Base-by-base conservation (phyloP, 2,888 invertebrate species). In the Meteorus colon region DNA sequence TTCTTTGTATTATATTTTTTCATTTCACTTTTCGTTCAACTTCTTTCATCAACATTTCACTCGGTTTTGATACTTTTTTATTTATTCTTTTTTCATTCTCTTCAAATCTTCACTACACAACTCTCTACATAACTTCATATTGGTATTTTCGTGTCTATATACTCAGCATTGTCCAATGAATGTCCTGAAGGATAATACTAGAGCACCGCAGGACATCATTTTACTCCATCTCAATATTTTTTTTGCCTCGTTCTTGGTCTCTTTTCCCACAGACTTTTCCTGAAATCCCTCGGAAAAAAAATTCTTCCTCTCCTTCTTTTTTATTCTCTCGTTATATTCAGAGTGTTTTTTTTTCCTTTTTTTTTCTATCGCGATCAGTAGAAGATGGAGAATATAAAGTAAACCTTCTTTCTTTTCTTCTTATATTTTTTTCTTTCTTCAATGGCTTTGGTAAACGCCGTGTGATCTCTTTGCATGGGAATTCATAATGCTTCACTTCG, bases 161-260 rank as follows among this genome's bases (percentile, higher is more conserved):
- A 55, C 2, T 6, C 2, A 19, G 19, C 8, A 55, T 55, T 55
- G 55, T 55, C 24, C 19, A 1, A 41, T 19, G 19, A 19, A 55
- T 55, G 24, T 55, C 19, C 19, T 55, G 55, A 8, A 55, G 55
- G 55, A 86, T 86, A 86, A 86, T 85, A 83, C 83, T 78, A 78
- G 80, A 82, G 84, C 83, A 81, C 83, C 81, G 80, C 85, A 81
- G 83, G 84, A 84, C 82, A 82, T 82, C 83, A 19, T 55, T 55
- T 55, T 55, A 19, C 55, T 19, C 8, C 84, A 83, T 85, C 84
- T 85, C 77, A 78, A 74, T 85, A 82, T 85, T 85, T 84, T 84
- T 83, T 81, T 77, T 78, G 60, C n/a, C 74, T 37, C 67, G 73
- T 78, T 80, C 79, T 80, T 76, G 75, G 69, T 27, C 71, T 73